Conservation (phyloP, 1,140 invertebrate species). For the Cydia splendana region DNA sequence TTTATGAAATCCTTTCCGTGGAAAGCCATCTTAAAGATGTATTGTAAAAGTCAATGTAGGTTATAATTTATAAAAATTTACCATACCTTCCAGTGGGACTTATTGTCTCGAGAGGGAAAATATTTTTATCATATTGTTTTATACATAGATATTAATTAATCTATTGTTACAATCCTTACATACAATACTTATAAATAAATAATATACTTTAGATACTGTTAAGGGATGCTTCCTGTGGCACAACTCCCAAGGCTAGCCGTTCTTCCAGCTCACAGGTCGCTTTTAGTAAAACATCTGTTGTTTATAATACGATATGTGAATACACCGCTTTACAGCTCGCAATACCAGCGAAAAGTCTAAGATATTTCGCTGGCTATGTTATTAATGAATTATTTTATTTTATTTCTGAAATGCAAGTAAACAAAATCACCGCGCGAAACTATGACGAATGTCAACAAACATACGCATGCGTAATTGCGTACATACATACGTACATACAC, state of each 20-base stretch:
- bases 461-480: neutral
- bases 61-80: constrained; percentile 22
- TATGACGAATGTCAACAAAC: neutral
- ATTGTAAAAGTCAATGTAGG: constrained; percentile 13
- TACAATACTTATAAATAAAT: neutral
- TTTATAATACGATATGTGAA: neutral
- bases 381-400: neutral
- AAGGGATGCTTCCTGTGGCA: neutral
- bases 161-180: constrained; percentile 23
- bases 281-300: neutral
- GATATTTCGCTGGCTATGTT: constrained; percentile 8
- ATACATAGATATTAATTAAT: constrained; percentile 9
- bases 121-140: constrained; percentile 28
- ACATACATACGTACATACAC: no score
- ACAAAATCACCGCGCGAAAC: neutral
- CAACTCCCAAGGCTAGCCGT: neutral
- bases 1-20: neutral
- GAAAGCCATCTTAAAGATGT: constrained; percentile 5
- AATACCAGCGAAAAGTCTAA: neutral
- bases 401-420: neutral
- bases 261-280: neutral
- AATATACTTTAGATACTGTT: neutral
- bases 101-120: neutral
- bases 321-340: neutral
- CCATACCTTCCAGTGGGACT: neutral